phyloP scores from a whole-genome alignment of 2,797 vertebrate species.

The Lycodopsis pacificus region DNA sequence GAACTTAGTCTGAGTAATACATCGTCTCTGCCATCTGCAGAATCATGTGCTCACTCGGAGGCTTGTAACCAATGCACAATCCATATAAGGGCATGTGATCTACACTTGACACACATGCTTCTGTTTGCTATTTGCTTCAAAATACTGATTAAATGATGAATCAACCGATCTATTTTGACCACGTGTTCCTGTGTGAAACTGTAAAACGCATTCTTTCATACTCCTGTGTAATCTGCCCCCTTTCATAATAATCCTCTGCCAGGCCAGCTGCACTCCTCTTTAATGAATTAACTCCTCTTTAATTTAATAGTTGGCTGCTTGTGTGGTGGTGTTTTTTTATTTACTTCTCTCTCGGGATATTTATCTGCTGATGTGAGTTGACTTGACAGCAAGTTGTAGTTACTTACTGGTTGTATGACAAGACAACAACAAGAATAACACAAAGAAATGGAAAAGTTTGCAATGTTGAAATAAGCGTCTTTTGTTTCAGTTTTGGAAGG shows the following conservation, averaged over 20 bases:
- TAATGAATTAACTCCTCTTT: too few species aligned
- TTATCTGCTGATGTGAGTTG: neutral
- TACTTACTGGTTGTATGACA: neutral
- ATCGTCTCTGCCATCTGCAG: slow-evolving; percentile 23
- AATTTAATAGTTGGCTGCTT: slow-evolving; percentile 3
- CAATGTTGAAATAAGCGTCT: neutral
- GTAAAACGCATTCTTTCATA: neutral
- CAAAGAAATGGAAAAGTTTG: neutral
- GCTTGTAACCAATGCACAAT: slow-evolving; percentile 9
- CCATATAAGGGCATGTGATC: slow-evolving; percentile 20
- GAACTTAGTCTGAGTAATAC: slow-evolving; percentile 40
- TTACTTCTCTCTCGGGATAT: slow-evolving; percentile 13
- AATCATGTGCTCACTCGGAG: slow-evolving; percentile 33
- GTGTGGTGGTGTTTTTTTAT: slow-evolving; percentile 14
- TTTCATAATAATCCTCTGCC: neutral
- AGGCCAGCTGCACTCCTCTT: neutral
- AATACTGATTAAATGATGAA: neutral
- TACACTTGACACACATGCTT: slow-evolving; percentile 1
- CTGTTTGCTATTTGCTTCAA: neutral
- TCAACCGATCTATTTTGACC: slow-evolving; percentile 3
- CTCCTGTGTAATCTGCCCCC: slow-evolving; percentile 4
- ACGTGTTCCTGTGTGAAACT: neutral
- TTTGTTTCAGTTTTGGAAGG: neutral
- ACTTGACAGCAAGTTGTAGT: slow-evolving; percentile 11
- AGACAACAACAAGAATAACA: neutral